These are phyloP conservation scores for Orchesellides sinensis DNA, from an alignment of 2,888 invertebrate genomes.

Conservation along the genomic window DNA sequence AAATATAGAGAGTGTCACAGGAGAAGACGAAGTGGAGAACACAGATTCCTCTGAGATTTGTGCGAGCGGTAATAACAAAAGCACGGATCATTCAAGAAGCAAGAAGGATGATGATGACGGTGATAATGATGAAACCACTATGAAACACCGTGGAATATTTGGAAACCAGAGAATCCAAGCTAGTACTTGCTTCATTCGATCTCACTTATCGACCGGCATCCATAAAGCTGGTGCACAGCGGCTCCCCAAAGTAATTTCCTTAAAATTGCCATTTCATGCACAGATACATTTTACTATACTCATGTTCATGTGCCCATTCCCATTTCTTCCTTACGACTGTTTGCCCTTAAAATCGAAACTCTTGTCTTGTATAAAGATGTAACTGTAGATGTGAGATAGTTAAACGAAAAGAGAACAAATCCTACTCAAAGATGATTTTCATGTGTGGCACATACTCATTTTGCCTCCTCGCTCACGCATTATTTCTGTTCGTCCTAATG, in stretches of 20 bases:
- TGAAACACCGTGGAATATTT: constrained; percentile 29
- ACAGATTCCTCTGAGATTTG: background rate
- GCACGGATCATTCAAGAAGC: background rate
- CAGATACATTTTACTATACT: background rate
- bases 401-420: background rate
- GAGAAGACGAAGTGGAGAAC: background rate
- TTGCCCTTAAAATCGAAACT: background rate
- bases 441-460: constrained; percentile 15
- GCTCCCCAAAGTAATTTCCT: constrained; percentile 63
- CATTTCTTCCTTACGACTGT: constrained; percentile 29
- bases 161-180: constrained; percentile 34
- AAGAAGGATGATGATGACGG: constrained; percentile 27
- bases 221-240: constrained; percentile 41
- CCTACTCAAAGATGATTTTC: too few species aligned
- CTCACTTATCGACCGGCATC: constrained; percentile 55
- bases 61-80: background rate
- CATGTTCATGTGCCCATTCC: constrained; percentile 21
- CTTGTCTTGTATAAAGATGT: background rate
- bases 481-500: constrained; percentile 4
- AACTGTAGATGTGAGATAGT: background rate
- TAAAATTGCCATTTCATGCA: constrained; percentile 60
- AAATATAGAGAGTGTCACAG: background rate
- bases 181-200: constrained; percentile 39
- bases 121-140: constrained; percentile 45
- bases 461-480: constrained; percentile 12